Evolutionary conservation across 2,113 vertebrate species (phyloP).

Genomic region (Gymnarchus niloticus): DNA sequence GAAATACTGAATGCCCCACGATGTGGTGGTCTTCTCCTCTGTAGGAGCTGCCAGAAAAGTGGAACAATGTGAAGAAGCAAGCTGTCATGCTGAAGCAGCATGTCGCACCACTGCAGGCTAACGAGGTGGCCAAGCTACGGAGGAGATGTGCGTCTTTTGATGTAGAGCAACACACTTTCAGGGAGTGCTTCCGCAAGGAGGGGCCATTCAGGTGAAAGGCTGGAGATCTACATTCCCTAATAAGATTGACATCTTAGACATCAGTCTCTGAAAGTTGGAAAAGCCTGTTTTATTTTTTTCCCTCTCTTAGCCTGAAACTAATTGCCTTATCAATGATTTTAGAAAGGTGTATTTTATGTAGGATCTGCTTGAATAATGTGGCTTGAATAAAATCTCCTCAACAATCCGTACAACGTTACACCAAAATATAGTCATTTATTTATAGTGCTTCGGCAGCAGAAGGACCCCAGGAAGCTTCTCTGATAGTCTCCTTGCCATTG

Average conservation of each 20-base stretch:
- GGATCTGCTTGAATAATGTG: neutral
- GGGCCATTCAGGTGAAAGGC: conserved; percentile 80
- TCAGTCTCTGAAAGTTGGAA: neutral
- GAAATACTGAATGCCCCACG: neutral
- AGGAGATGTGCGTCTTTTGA: conserved; percentile 72
- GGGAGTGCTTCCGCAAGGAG: conserved; percentile 67
- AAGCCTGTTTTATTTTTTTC: neutral
- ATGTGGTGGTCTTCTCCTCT: neutral
- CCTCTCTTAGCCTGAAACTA: conserved; percentile 13
- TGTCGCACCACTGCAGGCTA: conserved; percentile 81
- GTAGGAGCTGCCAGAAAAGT: conserved; percentile 87
- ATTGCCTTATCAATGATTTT: neutral
- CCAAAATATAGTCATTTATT: conserved; percentile 5
- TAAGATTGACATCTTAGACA: neutral
- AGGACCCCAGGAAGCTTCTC: neutral
- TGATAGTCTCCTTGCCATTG: neutral
- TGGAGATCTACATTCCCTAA: neutral
- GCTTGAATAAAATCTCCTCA: neutral
- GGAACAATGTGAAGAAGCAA: conserved; percentile 78
- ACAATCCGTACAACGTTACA: neutral
- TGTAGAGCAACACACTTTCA: conserved; percentile 67
- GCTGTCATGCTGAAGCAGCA: conserved; percentile 72
- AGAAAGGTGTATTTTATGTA: neutral
- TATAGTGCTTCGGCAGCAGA: conserved; percentile 7
- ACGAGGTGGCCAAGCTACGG: conserved; percentile 68